Conservation (phyloP, 2,113 vertebrate species). For the Gorilla gorilla region DNA sequence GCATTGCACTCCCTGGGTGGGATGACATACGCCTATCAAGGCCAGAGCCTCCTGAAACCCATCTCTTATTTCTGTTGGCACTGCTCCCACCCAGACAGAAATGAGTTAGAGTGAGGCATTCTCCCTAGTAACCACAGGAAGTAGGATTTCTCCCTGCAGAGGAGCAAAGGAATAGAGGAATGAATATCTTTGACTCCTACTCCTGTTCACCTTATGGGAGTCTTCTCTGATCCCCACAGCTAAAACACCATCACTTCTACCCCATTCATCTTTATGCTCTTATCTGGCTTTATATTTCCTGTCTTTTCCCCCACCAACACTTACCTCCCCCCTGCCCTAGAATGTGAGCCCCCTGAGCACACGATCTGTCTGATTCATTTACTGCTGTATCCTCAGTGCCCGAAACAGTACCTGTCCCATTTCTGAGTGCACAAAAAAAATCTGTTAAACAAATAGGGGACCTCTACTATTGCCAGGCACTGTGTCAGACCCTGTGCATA, state of each 20-base stretch:
- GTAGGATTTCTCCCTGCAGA: not conserved
- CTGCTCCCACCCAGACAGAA: not conserved
- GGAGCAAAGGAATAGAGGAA: not conserved
- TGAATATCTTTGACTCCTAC: not conserved
- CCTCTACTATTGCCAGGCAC: not conserved
- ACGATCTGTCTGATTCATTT: not conserved
- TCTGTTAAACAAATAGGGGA: not conserved
- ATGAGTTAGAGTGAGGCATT: not conserved
- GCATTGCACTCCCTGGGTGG: not conserved
- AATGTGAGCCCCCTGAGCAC: not conserved
- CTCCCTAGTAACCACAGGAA: not conserved
- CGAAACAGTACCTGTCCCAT: not conserved
- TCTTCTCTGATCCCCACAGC: not conserved
- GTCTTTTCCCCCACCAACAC: too few relatives aligned
- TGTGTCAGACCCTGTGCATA: not conserved
- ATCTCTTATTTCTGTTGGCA: not conserved
- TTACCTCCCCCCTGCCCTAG: not conserved
- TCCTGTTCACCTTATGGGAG: not conserved
- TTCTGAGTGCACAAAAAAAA: not conserved
- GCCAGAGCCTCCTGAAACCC: not conserved
- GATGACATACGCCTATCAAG: rapidly evolving
- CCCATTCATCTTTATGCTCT: not conserved
- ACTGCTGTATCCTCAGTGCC: not conserved
- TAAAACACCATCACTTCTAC: not conserved
- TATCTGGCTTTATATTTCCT: not conserved